phyloP scores from a whole-genome alignment of 2,113 vertebrate genomes.

The Rhabdornis inornatus region DNA sequence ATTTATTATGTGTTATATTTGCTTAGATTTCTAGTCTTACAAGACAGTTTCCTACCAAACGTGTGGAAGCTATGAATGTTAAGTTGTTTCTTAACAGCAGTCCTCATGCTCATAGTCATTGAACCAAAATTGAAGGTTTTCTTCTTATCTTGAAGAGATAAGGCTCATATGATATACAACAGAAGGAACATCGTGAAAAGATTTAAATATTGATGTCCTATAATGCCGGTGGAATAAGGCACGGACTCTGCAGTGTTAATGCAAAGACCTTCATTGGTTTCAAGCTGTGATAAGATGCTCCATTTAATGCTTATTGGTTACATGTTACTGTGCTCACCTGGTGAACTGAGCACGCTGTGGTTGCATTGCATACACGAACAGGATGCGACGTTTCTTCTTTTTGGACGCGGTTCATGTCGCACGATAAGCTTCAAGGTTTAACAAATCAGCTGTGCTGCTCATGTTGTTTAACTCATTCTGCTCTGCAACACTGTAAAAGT shows the following conservation, averaged over 20 bases:
- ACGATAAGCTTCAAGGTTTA: not conserved
- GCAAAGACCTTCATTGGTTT: not conserved
- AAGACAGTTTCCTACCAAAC: not conserved
- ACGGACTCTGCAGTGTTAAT: too few relatives aligned
- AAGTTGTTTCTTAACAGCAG: not conserved
- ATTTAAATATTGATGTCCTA: not conserved
- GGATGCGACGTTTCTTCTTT: not conserved
- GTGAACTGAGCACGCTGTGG: too few relatives aligned
- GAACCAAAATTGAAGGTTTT: not conserved
- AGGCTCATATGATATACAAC: not conserved
- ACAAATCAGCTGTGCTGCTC: not conserved
- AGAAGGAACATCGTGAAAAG: not conserved
- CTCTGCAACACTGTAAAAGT: not conserved
- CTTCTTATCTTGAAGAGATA: not conserved
- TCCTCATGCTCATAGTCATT: not conserved
- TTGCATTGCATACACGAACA: not conserved
- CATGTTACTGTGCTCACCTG: not conserved
- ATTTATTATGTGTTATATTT: not conserved
- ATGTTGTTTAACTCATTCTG: not conserved
- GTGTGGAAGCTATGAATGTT: not conserved
- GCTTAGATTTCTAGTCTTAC: not conserved
- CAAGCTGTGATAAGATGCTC: not conserved
- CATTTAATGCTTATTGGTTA: not conserved
- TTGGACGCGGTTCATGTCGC: accelerated
- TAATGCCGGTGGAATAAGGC: not conserved